Percentiles rank a stretch among this genome's conserved stretches.
These are phyloP conservation scores for Aphelinus certus DNA, from an alignment of 1,140 invertebrate species.

Conservation along the genomic window DNA sequence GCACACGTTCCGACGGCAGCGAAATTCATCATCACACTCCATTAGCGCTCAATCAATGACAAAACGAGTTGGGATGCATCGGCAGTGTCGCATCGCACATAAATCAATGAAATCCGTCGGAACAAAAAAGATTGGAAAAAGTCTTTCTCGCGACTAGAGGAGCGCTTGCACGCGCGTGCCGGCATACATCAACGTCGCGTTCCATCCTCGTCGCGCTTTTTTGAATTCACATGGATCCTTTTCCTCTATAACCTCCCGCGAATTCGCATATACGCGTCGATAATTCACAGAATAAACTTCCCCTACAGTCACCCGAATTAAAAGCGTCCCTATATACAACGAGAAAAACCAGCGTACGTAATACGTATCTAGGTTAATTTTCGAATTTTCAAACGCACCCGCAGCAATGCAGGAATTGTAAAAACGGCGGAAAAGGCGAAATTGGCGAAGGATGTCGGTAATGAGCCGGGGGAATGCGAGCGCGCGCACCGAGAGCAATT, in stretches of 20 bases:
- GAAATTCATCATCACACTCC: not conserved
- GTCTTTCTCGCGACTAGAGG: not conserved
- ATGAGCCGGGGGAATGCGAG: not conserved
- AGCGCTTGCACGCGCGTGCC: not conserved
- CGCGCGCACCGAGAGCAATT: conserved; percentile 12
- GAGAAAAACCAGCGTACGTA: too few relatives aligned
- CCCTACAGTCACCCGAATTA: too few relatives aligned
- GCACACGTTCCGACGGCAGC: too few relatives aligned
- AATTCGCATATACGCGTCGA: too few relatives aligned
- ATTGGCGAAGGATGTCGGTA: not conserved
- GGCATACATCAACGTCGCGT: conserved; percentile 19
- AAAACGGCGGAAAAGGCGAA: not conserved
- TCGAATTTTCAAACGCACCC: too few relatives aligned
- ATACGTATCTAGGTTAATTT: too few relatives aligned
- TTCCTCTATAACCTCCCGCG: too few relatives aligned
- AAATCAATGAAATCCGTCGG: conserved; percentile 13
- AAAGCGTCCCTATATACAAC: too few relatives aligned
- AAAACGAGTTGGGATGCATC: not conserved
- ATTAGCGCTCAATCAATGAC: conserved; percentile 18
- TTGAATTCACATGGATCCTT: too few relatives aligned
- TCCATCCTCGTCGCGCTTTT: not conserved
- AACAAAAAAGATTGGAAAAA: not conserved
- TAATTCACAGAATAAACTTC: too few relatives aligned
- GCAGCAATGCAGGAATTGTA: too few relatives aligned
- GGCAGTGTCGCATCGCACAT: not conserved